Base-by-base conservation (phyloP, 2,888 invertebrate genomes). In the Meloe dianella region DNA sequence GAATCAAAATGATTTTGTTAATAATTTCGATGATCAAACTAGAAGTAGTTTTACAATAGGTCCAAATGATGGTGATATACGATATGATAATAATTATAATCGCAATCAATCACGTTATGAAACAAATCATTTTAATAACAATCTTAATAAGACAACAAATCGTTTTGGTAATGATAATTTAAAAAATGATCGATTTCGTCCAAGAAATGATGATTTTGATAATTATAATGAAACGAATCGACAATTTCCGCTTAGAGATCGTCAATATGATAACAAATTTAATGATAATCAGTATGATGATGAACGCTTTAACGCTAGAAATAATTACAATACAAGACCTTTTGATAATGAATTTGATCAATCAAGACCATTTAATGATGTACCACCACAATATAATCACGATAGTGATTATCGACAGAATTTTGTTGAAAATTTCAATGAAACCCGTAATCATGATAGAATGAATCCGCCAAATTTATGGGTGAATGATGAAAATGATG, bases 1-100 rank as follows among this genome's bases (percentile, higher is more conserved):
- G 10, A 73, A 68, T 60, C 71, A 70, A 14, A 73, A 71, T 17
- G 78, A 79, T 62, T 61, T 67, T 9, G 75, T 79, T 1, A 78
- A 76, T 65, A 81, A 81, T 71, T 78, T 79, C 67, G 81, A 81
- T 65, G 81, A 82, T 66, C 81, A 82, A 63, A 81, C 81, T 51
- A 68, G 80, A 61, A 80, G 80, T 67, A 81, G 81, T 71, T 82
- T 81, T 63, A 74, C 75, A 17, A 67, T 61, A 60, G 62, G 58
- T 9, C 60, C 56, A 6, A 68, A 65, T 47, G 70, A 73, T 27
- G 58, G 60, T 8, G 73, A 74, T 38, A 56, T 17, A n/a, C 60
- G 63, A 10, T 32, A 58, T 22, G 41, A 65, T 22, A 32, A 61
- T 20, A 61, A 41, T 51, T 65, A 62, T 47, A 51, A 14, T n/a